phyloP scores from a whole-genome alignment of 2,797 vertebrate species.

The Gallirallus australis region DNA sequence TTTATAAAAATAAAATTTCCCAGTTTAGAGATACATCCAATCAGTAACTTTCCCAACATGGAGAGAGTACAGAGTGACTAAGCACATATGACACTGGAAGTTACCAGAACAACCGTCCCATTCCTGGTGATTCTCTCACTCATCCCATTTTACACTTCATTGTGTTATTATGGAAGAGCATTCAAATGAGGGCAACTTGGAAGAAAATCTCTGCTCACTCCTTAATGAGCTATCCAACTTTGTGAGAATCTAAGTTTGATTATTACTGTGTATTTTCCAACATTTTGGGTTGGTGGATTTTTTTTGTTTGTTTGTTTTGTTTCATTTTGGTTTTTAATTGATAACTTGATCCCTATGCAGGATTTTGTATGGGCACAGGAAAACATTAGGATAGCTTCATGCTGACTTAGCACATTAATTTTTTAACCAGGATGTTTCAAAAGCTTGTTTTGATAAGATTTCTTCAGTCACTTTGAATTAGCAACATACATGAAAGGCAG shows the following conservation, averaged over 20 bases:
- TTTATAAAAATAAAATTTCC: slow-evolving; percentile 6
- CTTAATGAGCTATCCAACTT: background rate
- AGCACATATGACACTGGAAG: background rate
- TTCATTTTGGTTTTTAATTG: background rate
- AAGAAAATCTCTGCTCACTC: background rate
- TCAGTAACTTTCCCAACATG: background rate
- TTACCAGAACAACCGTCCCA: background rate
- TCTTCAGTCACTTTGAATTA: background rate
- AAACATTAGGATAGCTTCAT: background rate
- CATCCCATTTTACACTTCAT: background rate
- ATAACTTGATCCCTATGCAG: background rate
- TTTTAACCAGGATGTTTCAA: background rate
- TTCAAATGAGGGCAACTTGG: background rate
- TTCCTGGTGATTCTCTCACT: background rate
- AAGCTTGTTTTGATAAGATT: background rate
- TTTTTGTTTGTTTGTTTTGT: too few relatives aligned
- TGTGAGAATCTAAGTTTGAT: background rate
- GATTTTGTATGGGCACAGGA: background rate
- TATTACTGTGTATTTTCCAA: background rate
- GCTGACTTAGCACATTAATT: background rate
- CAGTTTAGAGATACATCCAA: background rate
- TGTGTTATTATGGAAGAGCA: background rate
- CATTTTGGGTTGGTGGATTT: too few relatives aligned
- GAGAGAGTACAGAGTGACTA: background rate
- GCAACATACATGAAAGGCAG: background rate